Base-by-base conservation (phyloP, 2,888 invertebrate genomes). In the Tetragonisca angustula region DNA sequence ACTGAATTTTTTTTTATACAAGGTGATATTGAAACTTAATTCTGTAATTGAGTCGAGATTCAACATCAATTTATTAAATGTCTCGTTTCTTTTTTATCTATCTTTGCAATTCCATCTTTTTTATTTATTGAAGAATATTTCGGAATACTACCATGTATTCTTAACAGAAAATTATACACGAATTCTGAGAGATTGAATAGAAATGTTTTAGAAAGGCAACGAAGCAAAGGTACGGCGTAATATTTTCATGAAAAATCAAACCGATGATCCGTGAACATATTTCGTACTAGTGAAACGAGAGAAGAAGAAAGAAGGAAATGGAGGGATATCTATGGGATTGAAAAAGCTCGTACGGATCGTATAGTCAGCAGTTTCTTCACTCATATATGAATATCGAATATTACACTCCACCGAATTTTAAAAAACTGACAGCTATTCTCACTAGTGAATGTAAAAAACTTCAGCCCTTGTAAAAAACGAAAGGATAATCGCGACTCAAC, bases 361-460 rank as follows among this genome's bases (percentile, higher is more conserved):
- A 65, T 78, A 89, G 88, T 88, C 87, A 79, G 88, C 76, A 81
- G 76, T 87, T 86, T 80, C 78, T 79, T 81, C 81, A 82, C 74
- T 71, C 85, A 76, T 81, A 59, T 81, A 87, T 88, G 86, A 87
- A 90, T 90, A 88, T 89, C 87, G 88, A 88, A 90, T 84, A 83
- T 80, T 54, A 84, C 68, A 78, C 84, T 87, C 82, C 79, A 82
- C 81, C 80, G 86, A 71, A 77, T 79, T 83, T 84, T 76, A 49
- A 68, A 73, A 82, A 80, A 43, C 32, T 76, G 36, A 36, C 68
- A 56, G 72, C 52, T 62, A 76, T 64, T 43, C 27, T n/a, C 27
- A 24, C 3, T 36, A 19, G 49, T 52, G 68, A 62, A 75, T 72
- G 32, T 56, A 56, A 27, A 52, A 56, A 54, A 56, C 43, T 74